Conservation (phyloP, 1,140 invertebrate species). For the Yoshiicerus persimilis region DNA sequence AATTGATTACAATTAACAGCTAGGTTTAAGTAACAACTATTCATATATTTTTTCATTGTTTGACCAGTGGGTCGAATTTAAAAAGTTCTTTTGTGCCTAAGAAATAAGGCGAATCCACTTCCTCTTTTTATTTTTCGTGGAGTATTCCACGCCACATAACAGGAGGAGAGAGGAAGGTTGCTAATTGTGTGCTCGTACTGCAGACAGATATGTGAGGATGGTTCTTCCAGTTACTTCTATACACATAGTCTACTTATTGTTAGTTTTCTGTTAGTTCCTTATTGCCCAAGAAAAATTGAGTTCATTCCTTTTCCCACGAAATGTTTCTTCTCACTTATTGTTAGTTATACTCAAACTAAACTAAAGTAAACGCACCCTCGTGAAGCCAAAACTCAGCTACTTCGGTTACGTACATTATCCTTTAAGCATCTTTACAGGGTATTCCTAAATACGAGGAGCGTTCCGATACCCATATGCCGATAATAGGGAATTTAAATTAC, state of each 20-base stretch:
- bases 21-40: no score
- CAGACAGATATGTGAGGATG: background rate
- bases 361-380: background rate
- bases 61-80: no score
- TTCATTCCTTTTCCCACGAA: background rate
- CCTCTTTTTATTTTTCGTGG: background rate
- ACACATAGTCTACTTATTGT: background rate
- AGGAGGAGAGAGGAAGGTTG: background rate
- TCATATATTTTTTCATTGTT: no score
- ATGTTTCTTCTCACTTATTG: background rate
- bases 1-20: no score
- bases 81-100: no score
- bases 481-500: no score
- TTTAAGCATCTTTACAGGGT: no score
- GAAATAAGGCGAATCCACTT: background rate
- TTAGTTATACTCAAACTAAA: background rate
- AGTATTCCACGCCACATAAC: background rate
- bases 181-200: background rate
- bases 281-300: background rate
- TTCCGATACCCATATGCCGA: no score
- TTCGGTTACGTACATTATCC: background rate
- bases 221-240: background rate
- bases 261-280: background rate
- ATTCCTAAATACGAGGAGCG: no score
- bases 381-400: background rate